These are phyloP conservation scores for Rhabdornis inornatus DNA, from an alignment of 2,113 vertebrate species.

Conservation along the genomic window DNA sequence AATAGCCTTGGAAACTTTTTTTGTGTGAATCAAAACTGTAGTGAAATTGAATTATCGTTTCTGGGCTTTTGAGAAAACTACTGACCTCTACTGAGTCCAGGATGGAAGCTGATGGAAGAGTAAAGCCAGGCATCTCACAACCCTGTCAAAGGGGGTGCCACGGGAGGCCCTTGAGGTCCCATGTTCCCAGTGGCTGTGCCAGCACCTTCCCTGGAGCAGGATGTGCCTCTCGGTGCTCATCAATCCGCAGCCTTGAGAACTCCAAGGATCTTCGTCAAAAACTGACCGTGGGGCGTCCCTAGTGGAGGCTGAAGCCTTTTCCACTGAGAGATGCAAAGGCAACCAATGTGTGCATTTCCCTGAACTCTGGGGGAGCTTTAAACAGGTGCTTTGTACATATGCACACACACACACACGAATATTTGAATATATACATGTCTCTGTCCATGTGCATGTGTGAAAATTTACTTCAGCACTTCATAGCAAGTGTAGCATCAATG, in stretches of 20 bases:
- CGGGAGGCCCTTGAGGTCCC: no score
- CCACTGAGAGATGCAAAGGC: background rate
- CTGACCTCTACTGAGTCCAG: background rate
- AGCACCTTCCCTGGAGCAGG: background rate
- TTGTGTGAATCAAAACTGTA: background rate
- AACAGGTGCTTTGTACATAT: no score
- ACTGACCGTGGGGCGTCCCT: background rate
- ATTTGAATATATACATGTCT: no score
- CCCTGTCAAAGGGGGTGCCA: rapidly evolving
- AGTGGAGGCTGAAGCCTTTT: background rate
- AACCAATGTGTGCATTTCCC: background rate
- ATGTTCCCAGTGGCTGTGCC: background rate
- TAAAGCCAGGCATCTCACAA: background rate
- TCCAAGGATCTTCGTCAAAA: no score
- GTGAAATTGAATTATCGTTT: rapidly evolving
- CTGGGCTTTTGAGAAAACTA: background rate
- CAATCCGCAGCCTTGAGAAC: background rate
- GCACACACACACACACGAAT: background rate
- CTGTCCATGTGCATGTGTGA: background rate
- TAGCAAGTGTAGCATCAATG: background rate
- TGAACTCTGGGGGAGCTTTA: rapidly evolving
- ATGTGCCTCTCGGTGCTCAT: background rate
- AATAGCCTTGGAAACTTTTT: background rate
- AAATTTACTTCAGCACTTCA: no score
- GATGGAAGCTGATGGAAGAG: background rate